phyloP scores from a whole-genome alignment of 2,888 invertebrate genomes.

The Taenaris catops region DNA sequence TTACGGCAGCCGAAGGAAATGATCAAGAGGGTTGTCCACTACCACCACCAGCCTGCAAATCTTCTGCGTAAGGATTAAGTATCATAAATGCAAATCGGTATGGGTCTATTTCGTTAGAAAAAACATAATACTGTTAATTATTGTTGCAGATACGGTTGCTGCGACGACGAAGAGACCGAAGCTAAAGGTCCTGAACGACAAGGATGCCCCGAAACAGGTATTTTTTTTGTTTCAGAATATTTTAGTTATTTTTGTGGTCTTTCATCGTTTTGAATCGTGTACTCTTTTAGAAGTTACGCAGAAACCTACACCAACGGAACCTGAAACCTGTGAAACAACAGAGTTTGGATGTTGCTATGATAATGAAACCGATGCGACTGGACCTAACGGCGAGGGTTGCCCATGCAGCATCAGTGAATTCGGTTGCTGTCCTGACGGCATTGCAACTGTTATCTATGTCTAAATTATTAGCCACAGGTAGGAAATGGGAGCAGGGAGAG shows the following conservation, averaged over 20 bases:
- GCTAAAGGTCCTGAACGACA: constrained; percentile 82
- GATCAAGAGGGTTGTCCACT: constrained; percentile 91
- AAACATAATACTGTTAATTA: background rate
- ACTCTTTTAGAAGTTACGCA: no score
- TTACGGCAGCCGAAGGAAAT: constrained; percentile 88
- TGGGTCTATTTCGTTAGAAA: background rate
- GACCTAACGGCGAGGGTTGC: constrained; percentile 83
- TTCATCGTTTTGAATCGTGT: no score
- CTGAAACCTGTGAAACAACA: constrained; percentile 67
- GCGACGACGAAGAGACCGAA: constrained; percentile 82
- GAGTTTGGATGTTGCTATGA: constrained; percentile 89
- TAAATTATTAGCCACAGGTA: no score
- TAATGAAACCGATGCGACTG: constrained; percentile 80
- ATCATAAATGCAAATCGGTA: constrained; percentile 23
- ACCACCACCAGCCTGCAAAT: constrained; percentile 77
- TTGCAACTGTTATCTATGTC: no score
- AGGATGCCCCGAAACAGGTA: constrained; percentile 67
- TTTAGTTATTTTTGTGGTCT: no score
- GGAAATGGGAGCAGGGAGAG: no score
- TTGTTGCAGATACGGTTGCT: constrained; percentile 82
- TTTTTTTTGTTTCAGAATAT: no score
- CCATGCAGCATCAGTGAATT: constrained; percentile 81
- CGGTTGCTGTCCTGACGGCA: constrained; percentile 88
- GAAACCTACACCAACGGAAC: constrained; percentile 20
- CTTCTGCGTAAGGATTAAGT: constrained; percentile 63